Percentiles rank a stretch among this genome's conserved stretches.
These are phyloP conservation scores for Prolemur simus DNA, from an alignment of 2,113 vertebrate species.

Conservation along the genomic window DNA sequence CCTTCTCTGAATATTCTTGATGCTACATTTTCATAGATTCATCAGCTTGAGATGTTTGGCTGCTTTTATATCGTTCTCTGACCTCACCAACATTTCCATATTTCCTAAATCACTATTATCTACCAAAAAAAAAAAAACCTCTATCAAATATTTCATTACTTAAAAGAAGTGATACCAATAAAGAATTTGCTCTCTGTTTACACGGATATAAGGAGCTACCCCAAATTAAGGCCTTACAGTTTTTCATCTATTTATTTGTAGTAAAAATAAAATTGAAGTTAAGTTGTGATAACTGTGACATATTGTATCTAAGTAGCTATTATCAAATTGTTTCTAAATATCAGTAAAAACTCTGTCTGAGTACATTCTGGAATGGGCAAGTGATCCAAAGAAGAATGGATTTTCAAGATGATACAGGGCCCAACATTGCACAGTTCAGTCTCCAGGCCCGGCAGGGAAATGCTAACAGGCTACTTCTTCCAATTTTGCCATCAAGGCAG, in stretches of 20 bases:
- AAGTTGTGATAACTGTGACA: not conserved
- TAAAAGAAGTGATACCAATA: not conserved
- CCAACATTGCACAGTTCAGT: not conserved
- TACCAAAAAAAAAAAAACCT: slow-evolving; percentile 9
- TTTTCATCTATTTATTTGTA: not conserved
- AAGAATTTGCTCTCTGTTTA: not conserved
- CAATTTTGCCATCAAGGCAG: not conserved
- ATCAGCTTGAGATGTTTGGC: not conserved
- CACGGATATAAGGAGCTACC: not conserved
- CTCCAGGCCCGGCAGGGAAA: not conserved
- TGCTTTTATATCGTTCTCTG: not conserved
- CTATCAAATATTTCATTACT: not conserved
- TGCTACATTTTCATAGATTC: not conserved
- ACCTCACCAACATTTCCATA: not conserved
- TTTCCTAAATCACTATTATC: slow-evolving; percentile 4
- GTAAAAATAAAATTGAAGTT: slow-evolving; percentile 18
- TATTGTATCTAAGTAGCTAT: not conserved
- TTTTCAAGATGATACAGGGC: not conserved
- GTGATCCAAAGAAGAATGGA: not conserved
- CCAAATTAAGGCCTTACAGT: not conserved
- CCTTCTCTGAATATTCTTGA: not conserved
- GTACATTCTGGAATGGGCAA: not conserved
- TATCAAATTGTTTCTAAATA: slow-evolving; percentile 32
- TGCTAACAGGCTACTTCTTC: not conserved
- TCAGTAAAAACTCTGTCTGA: not conserved